phyloP scores from a whole-genome alignment of 2,113 vertebrate genomes.

The Amblyornis subalaris region DNA sequence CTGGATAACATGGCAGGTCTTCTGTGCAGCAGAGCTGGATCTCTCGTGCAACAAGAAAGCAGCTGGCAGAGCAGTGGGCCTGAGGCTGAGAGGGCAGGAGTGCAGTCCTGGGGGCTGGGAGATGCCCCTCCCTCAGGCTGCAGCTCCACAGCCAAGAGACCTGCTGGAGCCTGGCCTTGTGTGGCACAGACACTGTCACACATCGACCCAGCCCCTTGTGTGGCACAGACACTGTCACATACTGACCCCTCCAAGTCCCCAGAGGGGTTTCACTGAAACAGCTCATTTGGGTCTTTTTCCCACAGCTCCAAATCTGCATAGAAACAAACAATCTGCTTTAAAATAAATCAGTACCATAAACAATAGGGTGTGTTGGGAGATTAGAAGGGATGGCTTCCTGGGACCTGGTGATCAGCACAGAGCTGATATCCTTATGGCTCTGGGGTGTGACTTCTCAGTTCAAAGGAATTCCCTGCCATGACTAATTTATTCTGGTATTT shows the following conservation, averaged over 20 bases:
- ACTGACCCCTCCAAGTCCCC: background rate
- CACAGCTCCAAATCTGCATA: background rate
- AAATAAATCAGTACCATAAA: conserved; percentile 26
- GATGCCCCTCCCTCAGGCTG: background rate
- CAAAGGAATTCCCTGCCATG: conserved; percentile 40
- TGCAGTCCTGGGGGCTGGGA: background rate
- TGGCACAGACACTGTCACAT: background rate
- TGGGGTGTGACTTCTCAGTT: conserved; percentile 22
- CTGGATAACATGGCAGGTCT: accelerated
- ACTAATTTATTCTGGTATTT: conserved; percentile 30
- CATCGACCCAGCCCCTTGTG: background rate
- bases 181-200: background rate
- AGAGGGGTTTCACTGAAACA: background rate
- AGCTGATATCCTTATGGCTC: background rate
- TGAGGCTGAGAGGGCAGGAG: background rate
- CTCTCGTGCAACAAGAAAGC: background rate
- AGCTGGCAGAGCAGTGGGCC: background rate
- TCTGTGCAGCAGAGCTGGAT: background rate
- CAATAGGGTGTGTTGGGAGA: background rate
- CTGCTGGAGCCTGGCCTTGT: background rate
- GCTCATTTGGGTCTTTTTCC: conserved; percentile 10
- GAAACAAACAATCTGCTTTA: conserved; percentile 37
- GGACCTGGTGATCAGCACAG: background rate
- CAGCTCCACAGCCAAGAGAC: background rate
- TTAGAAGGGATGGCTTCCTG: background rate